Conservation (phyloP, 2,113 vertebrate species). For the Centrocercus urophasianus region DNA sequence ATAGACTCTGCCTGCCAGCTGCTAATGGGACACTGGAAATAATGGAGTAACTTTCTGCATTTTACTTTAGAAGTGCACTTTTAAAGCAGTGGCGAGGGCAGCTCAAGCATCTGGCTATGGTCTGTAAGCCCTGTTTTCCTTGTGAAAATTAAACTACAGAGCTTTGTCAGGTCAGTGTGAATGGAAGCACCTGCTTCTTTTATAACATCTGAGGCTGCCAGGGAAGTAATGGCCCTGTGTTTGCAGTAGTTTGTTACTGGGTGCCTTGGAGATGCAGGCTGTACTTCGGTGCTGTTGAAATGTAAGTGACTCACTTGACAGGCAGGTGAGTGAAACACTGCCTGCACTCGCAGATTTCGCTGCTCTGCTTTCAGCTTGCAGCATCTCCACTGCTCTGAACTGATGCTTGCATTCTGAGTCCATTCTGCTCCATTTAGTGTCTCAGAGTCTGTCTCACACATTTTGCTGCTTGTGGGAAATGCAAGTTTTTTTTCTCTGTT, state of each 20-base stretch:
- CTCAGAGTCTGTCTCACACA: not conserved
- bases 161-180: not conserved
- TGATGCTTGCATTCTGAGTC: conserved; percentile 24
- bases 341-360: not conserved
- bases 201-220: not conserved
- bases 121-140: not conserved
- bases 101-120: not conserved
- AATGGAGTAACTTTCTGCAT: not conserved
- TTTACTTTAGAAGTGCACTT: not conserved
- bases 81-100: not conserved
- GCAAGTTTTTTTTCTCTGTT: not conserved
- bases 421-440: not conserved
- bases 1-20: not conserved
- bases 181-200: not conserved
- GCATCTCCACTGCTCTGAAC: not conserved
- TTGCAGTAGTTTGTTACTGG: not conserved
- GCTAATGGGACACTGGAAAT: rapidly evolving
- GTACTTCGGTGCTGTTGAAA: not conserved
- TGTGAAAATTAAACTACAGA: not conserved
- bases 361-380: not conserved
- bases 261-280: conserved; percentile 24
- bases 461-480: not conserved
- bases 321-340: not conserved
- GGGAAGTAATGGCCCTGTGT: not conserved
- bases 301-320: conserved; percentile 14